phyloP scores from a whole-genome alignment of 1,140 invertebrate species.

The Agrilus planipennis region DNA sequence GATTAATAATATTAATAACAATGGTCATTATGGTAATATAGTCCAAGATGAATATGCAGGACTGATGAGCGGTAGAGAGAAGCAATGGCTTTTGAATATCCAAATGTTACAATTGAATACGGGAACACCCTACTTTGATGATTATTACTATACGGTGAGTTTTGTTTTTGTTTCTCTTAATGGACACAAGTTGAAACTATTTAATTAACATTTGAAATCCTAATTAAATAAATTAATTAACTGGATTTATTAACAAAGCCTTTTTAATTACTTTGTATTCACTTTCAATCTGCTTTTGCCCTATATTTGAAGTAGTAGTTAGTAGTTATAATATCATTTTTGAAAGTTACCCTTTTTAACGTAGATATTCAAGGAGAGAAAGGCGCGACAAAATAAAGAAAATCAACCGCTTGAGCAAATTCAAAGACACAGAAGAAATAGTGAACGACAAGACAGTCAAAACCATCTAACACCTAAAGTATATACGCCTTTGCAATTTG shows the following conservation, averaged over 20 bases:
- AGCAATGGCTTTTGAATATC: conserved; percentile 88
- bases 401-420: conserved; percentile 34
- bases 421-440: conserved; percentile 22
- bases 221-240: too few relatives aligned
- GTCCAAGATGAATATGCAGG: conserved; percentile 68
- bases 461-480: conserved; percentile 41
- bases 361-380: conserved; percentile 48
- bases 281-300: too few relatives aligned
- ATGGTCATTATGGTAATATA: conserved; percentile 10
- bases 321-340: too few relatives aligned
- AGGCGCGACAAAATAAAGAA: conserved; percentile 41
- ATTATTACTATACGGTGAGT: conserved; percentile 67
- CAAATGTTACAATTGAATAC: conserved; percentile 80
- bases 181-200: too few relatives aligned
- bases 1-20: conserved; percentile 19
- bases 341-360: conserved; percentile 14
- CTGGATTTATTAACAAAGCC: too few relatives aligned
- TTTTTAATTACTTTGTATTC: too few relatives aligned
- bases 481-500: conserved; percentile 74
- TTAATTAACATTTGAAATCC: too few relatives aligned
- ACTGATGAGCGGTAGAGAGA: conserved; percentile 81
- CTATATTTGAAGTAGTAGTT: too few relatives aligned
- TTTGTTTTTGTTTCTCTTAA: background rate
- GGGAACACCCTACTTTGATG: conserved; percentile 73
- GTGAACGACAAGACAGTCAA: conserved; percentile 38